Evolutionary conservation across 2,797 vertebrate species (phyloP).

Genomic region (Echeneis naucrates): DNA sequence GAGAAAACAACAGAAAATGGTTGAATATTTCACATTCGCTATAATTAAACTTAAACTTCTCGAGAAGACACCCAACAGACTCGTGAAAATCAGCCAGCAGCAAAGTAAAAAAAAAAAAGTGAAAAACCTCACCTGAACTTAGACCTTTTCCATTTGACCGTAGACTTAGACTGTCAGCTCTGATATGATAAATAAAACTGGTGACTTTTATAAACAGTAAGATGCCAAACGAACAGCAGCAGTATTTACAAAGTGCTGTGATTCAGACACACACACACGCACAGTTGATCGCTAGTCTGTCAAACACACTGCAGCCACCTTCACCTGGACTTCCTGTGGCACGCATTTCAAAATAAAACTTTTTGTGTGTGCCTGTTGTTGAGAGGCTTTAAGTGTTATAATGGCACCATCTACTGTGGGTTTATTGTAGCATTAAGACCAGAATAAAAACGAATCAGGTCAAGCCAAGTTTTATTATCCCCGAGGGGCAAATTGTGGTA

Average conservation of each 20-base stretch:
- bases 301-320: slow-evolving; percentile 7
- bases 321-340: slow-evolving; percentile 14
- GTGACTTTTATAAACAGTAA: neutral
- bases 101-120: slow-evolving; percentile 2
- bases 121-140: slow-evolving; percentile 61
- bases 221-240: neutral
- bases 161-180: neutral
- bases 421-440: too few relatives aligned
- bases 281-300: slow-evolving; percentile 33
- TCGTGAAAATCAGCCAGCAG: neutral
- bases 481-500: too few relatives aligned
- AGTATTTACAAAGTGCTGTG: neutral
- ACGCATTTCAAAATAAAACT: slow-evolving; percentile 63
- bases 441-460: too few relatives aligned
- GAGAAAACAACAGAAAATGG: neutral
- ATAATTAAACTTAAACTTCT: neutral
- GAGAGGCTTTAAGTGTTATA: accelerated
- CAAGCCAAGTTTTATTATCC: too few relatives aligned
- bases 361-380: accelerated
- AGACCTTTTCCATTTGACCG: slow-evolving; percentile 43
- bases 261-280: slow-evolving; percentile 26
- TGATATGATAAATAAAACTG: neutral
- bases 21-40: neutral
- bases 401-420: slow-evolving; percentile 43
- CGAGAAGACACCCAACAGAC: neutral